Conservation (phyloP, 2,888 invertebrate species). For the Epicampocera succincta region DNA sequence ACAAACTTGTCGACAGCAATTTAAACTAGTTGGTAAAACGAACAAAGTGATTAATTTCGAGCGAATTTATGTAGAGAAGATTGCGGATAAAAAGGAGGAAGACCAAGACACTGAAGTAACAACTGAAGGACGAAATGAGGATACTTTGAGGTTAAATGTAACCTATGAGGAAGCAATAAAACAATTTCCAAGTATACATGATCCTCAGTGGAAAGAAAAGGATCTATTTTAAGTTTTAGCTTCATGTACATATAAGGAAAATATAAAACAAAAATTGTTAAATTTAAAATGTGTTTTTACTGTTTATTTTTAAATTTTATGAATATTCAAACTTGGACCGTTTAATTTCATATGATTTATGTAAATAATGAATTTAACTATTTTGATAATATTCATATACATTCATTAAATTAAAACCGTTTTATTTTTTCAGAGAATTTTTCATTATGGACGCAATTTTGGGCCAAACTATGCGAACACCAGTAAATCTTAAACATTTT, state of each 20-base stretch:
- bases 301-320: not conserved
- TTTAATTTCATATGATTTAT: too few species aligned
- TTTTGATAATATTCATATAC: too few species aligned
- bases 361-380: too few species aligned
- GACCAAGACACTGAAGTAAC: conserved; percentile 18
- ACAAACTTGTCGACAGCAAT: conserved; percentile 83
- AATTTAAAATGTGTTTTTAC: not conserved
- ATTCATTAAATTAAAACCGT: too few species aligned
- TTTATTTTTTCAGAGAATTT: conserved; percentile 3
- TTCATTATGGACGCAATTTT: conserved; percentile 76
- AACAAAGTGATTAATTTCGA: conserved; percentile 86
- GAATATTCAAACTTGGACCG: too few species aligned
- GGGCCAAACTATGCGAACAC: conserved; percentile 68
- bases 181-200: conserved; percentile 72
- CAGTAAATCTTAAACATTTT: conserved; percentile 73
- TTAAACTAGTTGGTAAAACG: conserved; percentile 85
- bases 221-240: conserved; percentile 43
- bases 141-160: conserved; percentile 73
- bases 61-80: conserved; percentile 84
- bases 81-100: conserved; percentile 54
- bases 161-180: conserved; percentile 79
- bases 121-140: conserved; percentile 41
- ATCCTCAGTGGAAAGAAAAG: conserved; percentile 60
- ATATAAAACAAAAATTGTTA: not conserved
- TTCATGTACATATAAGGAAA: not conserved